Evolutionary conservation across 2,888 invertebrate genomes (phyloP).

Genomic region (Apotomis capreana): DNA sequence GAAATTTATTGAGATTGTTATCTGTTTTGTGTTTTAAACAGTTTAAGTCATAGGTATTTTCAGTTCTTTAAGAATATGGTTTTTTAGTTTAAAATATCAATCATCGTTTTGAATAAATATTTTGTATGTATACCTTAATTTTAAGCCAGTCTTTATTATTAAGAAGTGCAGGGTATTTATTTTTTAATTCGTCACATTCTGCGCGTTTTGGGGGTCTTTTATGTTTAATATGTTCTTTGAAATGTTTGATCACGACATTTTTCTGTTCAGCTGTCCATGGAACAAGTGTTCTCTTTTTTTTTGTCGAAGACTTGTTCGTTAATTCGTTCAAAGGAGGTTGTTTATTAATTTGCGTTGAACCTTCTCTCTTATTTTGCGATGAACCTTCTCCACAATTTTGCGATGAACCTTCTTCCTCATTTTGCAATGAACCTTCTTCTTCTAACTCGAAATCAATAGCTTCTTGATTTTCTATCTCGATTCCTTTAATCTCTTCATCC

Average conservation of each 20-base stretch:
- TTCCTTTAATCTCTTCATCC: slow-evolving; percentile 38
- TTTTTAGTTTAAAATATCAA: no score
- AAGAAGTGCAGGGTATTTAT: slow-evolving; percentile 36
- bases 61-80: no score
- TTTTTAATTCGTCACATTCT: slow-evolving; percentile 46
- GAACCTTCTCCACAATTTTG: neutral
- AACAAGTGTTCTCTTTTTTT: slow-evolving; percentile 27
- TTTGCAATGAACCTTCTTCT: neutral
- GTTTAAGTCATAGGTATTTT: no score
- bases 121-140: slow-evolving; percentile 47
- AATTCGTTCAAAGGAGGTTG: slow-evolving; percentile 9
- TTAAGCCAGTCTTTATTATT: slow-evolving; percentile 47
- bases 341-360: neutral
- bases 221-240: slow-evolving; percentile 43
- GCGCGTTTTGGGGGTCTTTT: slow-evolving; percentile 44
- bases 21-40: no score
- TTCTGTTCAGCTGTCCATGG: slow-evolving; percentile 43
- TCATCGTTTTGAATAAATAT: slow-evolving; percentile 20
- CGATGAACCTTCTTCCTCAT: neutral
- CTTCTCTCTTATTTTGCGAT: neutral
- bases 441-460: slow-evolving; percentile 10
- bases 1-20: no score
- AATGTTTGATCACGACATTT: slow-evolving; percentile 42
- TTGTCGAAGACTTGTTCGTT: neutral
- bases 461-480: slow-evolving; percentile 17